Evolutionary conservation across 2,113 vertebrate species (phyloP).

Genomic region (Daboia siamensis): DNA sequence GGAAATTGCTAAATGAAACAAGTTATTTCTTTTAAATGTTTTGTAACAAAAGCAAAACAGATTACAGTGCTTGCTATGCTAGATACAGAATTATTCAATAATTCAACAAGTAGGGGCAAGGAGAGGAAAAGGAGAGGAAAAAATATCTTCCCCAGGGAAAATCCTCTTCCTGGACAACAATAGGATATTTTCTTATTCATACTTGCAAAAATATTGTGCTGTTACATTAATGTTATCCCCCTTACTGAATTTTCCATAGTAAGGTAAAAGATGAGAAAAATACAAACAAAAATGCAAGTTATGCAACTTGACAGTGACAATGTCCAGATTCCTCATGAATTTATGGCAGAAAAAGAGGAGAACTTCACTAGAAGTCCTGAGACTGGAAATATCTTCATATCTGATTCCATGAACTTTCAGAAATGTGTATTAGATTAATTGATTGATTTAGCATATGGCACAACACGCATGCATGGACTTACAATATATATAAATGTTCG

Average conservation of each 20-base stretch:
- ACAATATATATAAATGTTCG: neutral
- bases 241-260: neutral
- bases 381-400: neutral
- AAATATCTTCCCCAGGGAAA: neutral
- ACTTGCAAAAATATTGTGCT: neutral
- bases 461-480: neutral
- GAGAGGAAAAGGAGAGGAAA: neutral
- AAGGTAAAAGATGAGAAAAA: neutral
- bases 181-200: neutral
- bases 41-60: neutral
- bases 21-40: neutral
- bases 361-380: neutral
- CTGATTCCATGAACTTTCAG: neutral
- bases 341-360: neutral
- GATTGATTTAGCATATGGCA: neutral
- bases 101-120: neutral
- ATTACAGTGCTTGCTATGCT: neutral
- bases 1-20: neutral
- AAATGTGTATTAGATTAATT: neutral
- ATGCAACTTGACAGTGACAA: neutral
- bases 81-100: neutral
- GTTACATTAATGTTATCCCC: neutral
- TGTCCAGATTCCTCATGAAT: neutral
- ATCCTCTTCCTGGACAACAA: neutral
- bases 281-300: neutral